These are phyloP conservation scores for Halocaridina rubra DNA, from an alignment of 2,888 invertebrate species.

Conservation along the genomic window DNA sequence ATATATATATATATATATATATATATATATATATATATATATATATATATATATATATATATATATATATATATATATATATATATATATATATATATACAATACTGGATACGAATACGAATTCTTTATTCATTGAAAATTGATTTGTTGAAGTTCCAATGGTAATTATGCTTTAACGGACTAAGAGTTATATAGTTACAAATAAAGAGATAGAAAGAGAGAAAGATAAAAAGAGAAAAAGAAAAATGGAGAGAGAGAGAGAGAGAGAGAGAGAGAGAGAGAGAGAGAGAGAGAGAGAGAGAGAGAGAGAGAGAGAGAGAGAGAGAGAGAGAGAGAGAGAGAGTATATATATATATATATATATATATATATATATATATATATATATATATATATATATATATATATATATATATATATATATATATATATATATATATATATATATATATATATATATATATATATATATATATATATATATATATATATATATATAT, in stretches of 20 bases:
- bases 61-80: slow-evolving; percentile 3
- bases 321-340: no score
- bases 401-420: background rate
- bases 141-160: no score
- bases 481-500: no score
- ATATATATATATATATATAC: slow-evolving; percentile 1
- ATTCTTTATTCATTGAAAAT: no score
- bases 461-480: no score
- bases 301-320: no score
- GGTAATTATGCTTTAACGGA: background rate
- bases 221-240: background rate
- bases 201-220: background rate
- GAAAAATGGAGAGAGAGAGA: background rate
- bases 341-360: background rate
- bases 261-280: background rate
- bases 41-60: background rate
- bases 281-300: background rate
- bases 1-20: background rate
- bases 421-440: background rate
- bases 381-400: background rate
- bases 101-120: no score
- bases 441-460: background rate
- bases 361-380: background rate
- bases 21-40: background rate
- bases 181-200: background rate